Evolutionary conservation across 2,797 vertebrate genomes (phyloP).

Genomic region (Sphenopsis melanotis): DNA sequence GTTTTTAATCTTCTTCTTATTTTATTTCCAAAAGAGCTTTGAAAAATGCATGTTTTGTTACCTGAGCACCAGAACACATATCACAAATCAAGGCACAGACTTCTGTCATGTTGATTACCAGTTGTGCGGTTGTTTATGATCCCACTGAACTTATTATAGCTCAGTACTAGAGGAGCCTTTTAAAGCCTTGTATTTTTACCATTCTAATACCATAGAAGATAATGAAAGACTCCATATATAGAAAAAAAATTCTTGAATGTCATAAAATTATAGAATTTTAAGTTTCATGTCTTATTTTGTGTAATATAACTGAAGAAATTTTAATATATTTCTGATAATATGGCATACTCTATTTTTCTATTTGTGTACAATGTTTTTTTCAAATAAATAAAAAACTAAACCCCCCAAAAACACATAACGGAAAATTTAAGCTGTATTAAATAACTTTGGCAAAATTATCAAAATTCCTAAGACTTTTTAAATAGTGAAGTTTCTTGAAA

Average conservation of each 20-base stretch:
- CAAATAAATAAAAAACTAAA: not conserved
- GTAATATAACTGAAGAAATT: not conserved
- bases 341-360: not conserved
- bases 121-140: not conserved
- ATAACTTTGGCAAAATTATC: not conserved
- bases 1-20: not conserved
- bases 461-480: not conserved
- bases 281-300: not conserved
- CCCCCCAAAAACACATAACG: not conserved
- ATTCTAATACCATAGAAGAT: not conserved
- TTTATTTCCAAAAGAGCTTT: not conserved
- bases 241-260: not conserved
- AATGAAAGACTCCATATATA: not conserved
- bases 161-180: not conserved
- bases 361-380: not conserved
- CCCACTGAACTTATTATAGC: not conserved
- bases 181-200: not conserved
- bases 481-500: not conserved
- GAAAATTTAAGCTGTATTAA: not conserved
- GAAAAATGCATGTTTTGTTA: not conserved
- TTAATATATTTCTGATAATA: not conserved
- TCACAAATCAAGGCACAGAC: not conserved
- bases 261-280: not conserved
- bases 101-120: not conserved
- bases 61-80: not conserved